Evolutionary conservation across 2,797 vertebrate species (phyloP).

Genomic region (Rhadinocentrus ornatus): DNA sequence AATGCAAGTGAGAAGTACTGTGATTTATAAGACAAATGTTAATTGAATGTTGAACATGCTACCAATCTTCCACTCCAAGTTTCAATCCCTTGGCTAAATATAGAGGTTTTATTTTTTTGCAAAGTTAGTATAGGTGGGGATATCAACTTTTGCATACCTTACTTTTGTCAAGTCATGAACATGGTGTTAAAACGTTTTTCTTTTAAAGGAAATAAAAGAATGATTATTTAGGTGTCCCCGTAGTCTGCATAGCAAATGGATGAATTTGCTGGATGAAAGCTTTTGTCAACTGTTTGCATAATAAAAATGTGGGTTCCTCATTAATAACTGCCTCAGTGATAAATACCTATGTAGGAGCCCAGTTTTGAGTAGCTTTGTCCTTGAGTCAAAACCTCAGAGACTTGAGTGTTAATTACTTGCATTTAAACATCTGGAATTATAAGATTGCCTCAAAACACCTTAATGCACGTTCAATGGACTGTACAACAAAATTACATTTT

Average conservation of each 20-base stretch:
- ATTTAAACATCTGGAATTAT: constrained; percentile 36
- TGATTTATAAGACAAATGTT: not conserved
- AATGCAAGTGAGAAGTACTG: no score
- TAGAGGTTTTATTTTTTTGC: not conserved
- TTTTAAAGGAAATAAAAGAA: not conserved
- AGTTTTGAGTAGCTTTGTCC: not conserved
- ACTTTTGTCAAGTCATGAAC: not conserved
- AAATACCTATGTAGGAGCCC: constrained; percentile 9
- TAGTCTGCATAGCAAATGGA: constrained; percentile 8
- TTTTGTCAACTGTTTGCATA: not conserved
- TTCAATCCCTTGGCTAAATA: not conserved
- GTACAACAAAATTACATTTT: constrained; percentile 37
- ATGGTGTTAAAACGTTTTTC: constrained; percentile 2
- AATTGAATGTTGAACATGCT: not conserved
- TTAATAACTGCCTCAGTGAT: constrained; percentile 5
- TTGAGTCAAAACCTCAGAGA: constrained; percentile 15
- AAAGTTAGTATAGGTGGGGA: not conserved
- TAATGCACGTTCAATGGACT: constrained; percentile 44
- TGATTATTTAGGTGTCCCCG: constrained; percentile 32
- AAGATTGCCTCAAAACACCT: constrained; percentile 32
- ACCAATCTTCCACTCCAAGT: not conserved
- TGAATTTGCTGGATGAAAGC: constrained; percentile 13
- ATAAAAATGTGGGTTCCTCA: not conserved
- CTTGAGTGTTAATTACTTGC: constrained; percentile 21
- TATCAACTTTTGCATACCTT: not conserved